Percentiles rank a stretch among this genome's conserved stretches.
These are phyloP conservation scores for Cydia fagiglandana DNA, from an alignment of 1,140 invertebrate species.

Conservation along the genomic window DNA sequence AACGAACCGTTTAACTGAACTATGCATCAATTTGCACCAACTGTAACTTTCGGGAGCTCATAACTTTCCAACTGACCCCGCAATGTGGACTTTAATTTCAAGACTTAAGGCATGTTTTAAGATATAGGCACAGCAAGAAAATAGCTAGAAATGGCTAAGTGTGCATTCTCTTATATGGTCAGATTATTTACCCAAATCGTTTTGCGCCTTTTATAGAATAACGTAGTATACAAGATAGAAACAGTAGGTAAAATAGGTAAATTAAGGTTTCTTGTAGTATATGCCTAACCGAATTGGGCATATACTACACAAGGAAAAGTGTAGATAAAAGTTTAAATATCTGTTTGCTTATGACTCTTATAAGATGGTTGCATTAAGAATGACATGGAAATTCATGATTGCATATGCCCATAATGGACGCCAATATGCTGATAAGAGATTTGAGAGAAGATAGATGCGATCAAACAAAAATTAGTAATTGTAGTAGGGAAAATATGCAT, in stretches of 20 bases:
- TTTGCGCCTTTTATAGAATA: conserved; percentile 6
- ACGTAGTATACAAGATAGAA: not conserved
- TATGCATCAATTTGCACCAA: conserved; percentile 12
- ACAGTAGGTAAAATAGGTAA: not conserved
- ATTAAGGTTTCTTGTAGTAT: too few species aligned
- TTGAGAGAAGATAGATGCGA: too few species aligned
- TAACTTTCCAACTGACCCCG: not conserved
- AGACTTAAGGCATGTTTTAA: not conserved
- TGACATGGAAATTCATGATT: too few species aligned
- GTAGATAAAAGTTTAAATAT: too few species aligned
- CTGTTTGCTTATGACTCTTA: too few species aligned
- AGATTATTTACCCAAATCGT: conserved; percentile 22
- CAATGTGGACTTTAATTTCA: not conserved
- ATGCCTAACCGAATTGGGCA: too few species aligned
- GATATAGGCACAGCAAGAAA: not conserved
- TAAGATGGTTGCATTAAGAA: too few species aligned
- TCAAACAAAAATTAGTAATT: too few species aligned
- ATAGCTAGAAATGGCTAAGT: conserved; percentile 6
- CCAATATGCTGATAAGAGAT: too few species aligned
- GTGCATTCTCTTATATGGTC: conserved; percentile 20
- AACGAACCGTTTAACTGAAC: not conserved
- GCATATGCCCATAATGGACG: too few species aligned
- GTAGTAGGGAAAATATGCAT: too few species aligned
- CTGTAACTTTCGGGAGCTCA: not conserved
- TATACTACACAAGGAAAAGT: too few species aligned